These are phyloP conservation scores for Ispidina lecontei DNA, from an alignment of 2,797 vertebrate genomes.

Conservation along the genomic window DNA sequence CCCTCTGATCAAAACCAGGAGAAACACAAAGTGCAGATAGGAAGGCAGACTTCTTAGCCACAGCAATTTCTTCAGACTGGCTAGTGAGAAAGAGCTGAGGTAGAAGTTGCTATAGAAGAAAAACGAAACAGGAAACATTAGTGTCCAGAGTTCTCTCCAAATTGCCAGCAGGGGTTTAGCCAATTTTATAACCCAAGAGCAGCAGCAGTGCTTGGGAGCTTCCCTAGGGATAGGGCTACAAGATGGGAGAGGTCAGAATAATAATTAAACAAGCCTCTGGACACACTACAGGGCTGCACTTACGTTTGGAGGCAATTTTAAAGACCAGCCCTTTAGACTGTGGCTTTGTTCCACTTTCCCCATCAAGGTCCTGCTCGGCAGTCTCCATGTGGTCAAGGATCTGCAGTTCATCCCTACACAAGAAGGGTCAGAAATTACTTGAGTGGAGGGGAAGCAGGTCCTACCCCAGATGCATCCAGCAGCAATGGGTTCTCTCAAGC, in stretches of 20 bases:
- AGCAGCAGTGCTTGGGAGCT: not conserved
- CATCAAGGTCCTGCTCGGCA: slow-evolving; percentile 69
- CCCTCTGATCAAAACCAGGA: not conserved
- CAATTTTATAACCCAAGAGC: not conserved
- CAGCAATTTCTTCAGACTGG: not conserved
- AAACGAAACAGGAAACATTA: not conserved
- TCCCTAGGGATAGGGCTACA: not conserved
- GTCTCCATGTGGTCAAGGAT: slow-evolving; percentile 84
- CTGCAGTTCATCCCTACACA: slow-evolving; percentile 71
- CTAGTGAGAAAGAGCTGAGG: not conserved
- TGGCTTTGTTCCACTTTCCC: slow-evolving; percentile 55
- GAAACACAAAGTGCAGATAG: not conserved
- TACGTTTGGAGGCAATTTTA: slow-evolving; percentile 91
- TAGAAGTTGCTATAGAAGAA: not conserved
- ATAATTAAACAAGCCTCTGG: not conserved
- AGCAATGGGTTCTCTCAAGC: not conserved
- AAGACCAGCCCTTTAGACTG: slow-evolving; percentile 82
- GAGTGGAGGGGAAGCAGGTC: not conserved
- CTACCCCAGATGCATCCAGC: not conserved
- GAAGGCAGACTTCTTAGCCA: not conserved
- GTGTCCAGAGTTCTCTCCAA: not conserved
- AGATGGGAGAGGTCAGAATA: not conserved
- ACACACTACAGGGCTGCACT: slow-evolving; percentile 17
- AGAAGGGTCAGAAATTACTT: not conserved
- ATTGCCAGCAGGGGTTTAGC: not conserved